Conservation (phyloP, 2,888 invertebrate species). For the Capitulum mitella region DNA sequence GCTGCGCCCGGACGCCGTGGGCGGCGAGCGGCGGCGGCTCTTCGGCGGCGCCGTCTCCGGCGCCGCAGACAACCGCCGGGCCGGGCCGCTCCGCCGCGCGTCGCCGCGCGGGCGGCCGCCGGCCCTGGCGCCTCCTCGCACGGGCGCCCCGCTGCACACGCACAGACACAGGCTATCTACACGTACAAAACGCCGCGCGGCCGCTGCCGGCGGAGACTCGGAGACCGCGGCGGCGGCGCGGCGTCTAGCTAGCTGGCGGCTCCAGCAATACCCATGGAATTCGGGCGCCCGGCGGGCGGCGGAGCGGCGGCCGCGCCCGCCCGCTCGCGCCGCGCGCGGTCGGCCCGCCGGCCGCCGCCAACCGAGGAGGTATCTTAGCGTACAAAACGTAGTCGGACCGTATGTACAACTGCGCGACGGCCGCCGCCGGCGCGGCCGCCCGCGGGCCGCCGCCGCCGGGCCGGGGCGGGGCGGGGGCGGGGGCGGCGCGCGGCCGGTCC, state of each 20-base stretch:
- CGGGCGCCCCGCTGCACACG: background rate
- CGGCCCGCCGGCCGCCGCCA: background rate
- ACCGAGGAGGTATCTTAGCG: conserved; percentile 11
- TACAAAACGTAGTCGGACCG: background rate
- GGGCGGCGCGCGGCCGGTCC: background rate
- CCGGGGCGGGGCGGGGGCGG: background rate
- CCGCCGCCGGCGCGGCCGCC: no score
- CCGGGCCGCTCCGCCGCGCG: no score
- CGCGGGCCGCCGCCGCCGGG: no score
- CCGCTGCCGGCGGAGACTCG: background rate
- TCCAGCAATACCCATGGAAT: background rate
- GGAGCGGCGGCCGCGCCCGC: background rate
- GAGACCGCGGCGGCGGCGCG: background rate
- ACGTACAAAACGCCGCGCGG: conserved; percentile 4
- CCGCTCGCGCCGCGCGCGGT: background rate
- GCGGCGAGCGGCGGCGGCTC: background rate
- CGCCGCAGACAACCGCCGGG: no score
- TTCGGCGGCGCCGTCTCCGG: no score
- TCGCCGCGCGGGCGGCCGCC: no score
- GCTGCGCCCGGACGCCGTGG: no score
- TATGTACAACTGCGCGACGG: background rate
- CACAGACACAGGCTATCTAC: background rate
- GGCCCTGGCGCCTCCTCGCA: no score
- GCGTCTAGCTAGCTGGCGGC: background rate
- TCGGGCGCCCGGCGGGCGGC: background rate